These are phyloP conservation scores for Psilopogon haemacephalus DNA, from an alignment of 2,113 vertebrate genomes.

Conservation along the genomic window DNA sequence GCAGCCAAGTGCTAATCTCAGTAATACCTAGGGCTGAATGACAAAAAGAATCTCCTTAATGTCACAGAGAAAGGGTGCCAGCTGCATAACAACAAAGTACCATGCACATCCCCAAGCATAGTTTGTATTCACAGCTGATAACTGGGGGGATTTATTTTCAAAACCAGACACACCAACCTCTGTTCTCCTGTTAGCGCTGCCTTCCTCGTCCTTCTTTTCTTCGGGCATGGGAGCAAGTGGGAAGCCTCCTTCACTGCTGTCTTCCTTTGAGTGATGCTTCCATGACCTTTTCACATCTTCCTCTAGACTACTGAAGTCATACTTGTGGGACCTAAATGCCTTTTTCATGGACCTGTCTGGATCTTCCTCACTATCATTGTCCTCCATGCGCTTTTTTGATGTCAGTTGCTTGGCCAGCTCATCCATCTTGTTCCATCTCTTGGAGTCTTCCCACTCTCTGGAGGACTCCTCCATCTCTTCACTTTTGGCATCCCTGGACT, in stretches of 20 bases:
- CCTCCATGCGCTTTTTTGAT: slow-evolving; percentile 67
- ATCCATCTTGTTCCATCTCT: slow-evolving; percentile 80
- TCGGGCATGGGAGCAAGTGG: slow-evolving; percentile 76
- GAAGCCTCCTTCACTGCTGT: slow-evolving; percentile 72
- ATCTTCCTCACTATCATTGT: slow-evolving; percentile 57
- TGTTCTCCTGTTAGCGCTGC: slow-evolving; percentile 86
- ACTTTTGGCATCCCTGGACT: background rate
- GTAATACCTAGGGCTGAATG: background rate
- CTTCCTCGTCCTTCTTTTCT: slow-evolving; percentile 91
- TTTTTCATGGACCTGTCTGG: slow-evolving; percentile 75
- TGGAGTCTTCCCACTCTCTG: slow-evolving; percentile 71
- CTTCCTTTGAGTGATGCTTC: slow-evolving; percentile 81
- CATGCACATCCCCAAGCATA: background rate
- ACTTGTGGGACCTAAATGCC: slow-evolving; percentile 58
- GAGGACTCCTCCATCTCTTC: slow-evolving; percentile 53
- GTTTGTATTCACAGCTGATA: background rate
- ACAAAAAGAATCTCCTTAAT: background rate
- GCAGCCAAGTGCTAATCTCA: background rate
- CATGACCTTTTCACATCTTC: slow-evolving; percentile 56
- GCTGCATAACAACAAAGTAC: accelerated
- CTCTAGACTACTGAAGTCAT: slow-evolving; percentile 52
- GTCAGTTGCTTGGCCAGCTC: slow-evolving; percentile 77
- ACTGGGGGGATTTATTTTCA: background rate
- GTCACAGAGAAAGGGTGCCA: background rate
- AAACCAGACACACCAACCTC: slow-evolving; percentile 79